Percentiles rank a stretch among this genome's conserved stretches.
Evolutionary conservation across 2,797 vertebrate species (phyloP).

Genomic region (Borostomias antarcticus): DNA sequence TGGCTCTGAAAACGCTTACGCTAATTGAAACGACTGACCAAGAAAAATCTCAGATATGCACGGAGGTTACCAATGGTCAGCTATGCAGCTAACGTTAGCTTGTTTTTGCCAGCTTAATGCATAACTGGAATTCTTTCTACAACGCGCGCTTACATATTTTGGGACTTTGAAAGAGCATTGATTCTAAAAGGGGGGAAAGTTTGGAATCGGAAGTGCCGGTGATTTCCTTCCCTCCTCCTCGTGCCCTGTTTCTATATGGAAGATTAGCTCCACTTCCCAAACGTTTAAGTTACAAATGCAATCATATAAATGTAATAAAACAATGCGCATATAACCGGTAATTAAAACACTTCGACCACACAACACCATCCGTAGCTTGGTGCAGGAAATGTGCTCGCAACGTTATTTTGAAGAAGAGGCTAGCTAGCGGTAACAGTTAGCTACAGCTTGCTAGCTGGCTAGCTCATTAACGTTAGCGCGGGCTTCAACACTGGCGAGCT

Average conservation of each 20-base stretch:
- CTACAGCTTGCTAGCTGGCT: conserved; percentile 11
- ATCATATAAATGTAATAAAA: too few species aligned
- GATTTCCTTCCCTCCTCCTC: conserved; percentile 47
- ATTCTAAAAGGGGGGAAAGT: conserved; percentile 2
- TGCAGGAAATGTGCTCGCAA: conserved; percentile 3
- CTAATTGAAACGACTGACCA: not conserved
- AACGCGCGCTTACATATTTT: conserved; percentile 1
- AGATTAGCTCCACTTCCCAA: too few species aligned
- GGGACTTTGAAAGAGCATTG: too few species aligned
- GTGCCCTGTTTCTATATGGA: not conserved
- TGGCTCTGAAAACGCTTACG: not conserved
- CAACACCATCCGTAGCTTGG: not conserved
- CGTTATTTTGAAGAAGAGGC: not conserved
- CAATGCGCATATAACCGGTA: not conserved
- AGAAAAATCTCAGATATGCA: conserved; percentile 7
- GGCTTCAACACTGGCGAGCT: not conserved
- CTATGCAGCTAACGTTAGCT: conserved; percentile 5
- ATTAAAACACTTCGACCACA: conserved; percentile 11
- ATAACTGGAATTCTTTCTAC: conserved; percentile 27
- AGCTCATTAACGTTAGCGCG: conserved; percentile 1
- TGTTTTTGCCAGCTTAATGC: conserved; percentile 11
- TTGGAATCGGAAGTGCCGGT: conserved; percentile 12
- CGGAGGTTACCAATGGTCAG: not conserved
- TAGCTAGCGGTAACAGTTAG: not conserved
- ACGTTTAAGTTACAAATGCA: too few species aligned